Conservation (phyloP, 2,888 invertebrate species). For the Notodromas monacha region DNA sequence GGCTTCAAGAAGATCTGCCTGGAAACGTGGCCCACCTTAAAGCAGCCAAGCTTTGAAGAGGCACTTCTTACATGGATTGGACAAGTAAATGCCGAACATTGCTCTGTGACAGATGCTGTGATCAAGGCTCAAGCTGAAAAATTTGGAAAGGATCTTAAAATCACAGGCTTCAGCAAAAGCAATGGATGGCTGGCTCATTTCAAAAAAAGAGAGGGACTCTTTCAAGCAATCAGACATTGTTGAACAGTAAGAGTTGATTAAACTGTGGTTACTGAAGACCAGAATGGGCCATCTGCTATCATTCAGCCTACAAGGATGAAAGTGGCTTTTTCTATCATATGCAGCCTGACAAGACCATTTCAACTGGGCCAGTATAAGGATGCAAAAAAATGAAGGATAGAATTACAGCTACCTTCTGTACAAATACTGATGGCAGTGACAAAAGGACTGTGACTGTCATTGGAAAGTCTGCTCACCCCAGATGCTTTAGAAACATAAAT, state of each 20-base stretch:
- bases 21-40: too few relatives aligned
- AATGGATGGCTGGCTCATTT: neutral
- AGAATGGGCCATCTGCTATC: neutral
- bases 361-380: neutral
- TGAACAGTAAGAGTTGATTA: neutral
- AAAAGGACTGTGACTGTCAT: slow-evolving; percentile 1
- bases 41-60: neutral
- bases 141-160: neutral
- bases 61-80: neutral
- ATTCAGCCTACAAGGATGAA: neutral
- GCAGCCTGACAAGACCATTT: slow-evolving; percentile 1
- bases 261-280: too few relatives aligned
- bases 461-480: too few relatives aligned
- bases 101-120: neutral
- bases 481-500: neutral
- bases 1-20: too few relatives aligned
- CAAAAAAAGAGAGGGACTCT: neutral
- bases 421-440: neutral
- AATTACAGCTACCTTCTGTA: neutral
- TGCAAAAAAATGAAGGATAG: slow-evolving; percentile 1
- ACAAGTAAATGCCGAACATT: neutral
- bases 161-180: too few relatives aligned
- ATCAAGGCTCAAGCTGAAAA: neutral
- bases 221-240: neutral
- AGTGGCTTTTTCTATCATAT: neutral